Percentiles rank a stretch among this genome's conserved stretches.
phyloP scores from a whole-genome alignment of 2,888 invertebrate species.

The Rutpela maculata region DNA sequence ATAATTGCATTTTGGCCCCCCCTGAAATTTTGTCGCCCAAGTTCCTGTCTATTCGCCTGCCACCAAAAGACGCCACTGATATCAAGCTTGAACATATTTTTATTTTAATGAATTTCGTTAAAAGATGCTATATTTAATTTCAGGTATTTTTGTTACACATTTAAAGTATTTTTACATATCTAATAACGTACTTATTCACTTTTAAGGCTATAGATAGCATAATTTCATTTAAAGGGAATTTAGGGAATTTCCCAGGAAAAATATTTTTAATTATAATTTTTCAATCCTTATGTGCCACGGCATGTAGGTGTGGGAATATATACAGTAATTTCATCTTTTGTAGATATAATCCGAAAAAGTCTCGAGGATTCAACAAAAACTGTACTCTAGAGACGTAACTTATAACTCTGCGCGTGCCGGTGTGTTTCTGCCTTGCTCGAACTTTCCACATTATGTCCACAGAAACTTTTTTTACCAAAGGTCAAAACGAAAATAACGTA shows the following conservation, averaged over 20 bases:
- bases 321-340: conserved; percentile 38
- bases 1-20: no score
- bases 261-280: conserved; percentile 4
- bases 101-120: no score
- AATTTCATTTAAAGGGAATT: not conserved
- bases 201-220: not conserved
- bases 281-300: conserved; percentile 1
- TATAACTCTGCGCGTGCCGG: conserved; percentile 34
- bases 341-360: conserved; percentile 38
- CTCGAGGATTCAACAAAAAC: conserved; percentile 42
- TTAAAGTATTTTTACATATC: not conserved
- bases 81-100: no score
- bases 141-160: not conserved
- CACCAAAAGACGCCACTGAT: no score
- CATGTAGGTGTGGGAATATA: conserved; percentile 2
- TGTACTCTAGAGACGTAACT: conserved; percentile 38
- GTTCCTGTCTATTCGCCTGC: no score
- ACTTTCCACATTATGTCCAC: conserved; percentile 37
- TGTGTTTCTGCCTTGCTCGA: conserved; percentile 19
- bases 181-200: not conserved
- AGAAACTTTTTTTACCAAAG: conserved; percentile 32
- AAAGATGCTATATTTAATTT: not conserved
- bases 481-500: conserved; percentile 33
- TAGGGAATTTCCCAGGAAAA: not conserved
- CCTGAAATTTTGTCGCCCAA: no score